Evolutionary conservation across 2,888 invertebrate species (phyloP), one percentile per base, ranked within the genome.

Genomic region (Pegoplata infirma): DNA sequence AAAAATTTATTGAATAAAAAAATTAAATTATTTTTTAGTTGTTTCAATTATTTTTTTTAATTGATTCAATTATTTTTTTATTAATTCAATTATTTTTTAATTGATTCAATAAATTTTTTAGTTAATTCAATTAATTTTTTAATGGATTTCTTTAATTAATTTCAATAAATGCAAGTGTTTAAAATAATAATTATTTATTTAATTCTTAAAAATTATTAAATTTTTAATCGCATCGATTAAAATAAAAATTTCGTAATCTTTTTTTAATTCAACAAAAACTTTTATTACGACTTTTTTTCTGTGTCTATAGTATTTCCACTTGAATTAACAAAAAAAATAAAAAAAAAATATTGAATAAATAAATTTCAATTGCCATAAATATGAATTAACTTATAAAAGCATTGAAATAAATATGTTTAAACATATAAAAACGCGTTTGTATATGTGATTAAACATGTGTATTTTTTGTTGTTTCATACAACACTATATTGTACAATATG

Each of bases 341-440:
- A 17, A 21, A 40, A 49, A 44, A 17, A 21, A 40, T n/a, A n/a
- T n/a, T n/a, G 3, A 36, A 51, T 55, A 68, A 59, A 71, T 59
- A 71, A 66, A 76, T 71, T 66, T 68, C 61, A 77, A 77, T 77
- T 73, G 77, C 49, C 49, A 67, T 73, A 73, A 73, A 73, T 72
- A 77, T 51, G 49, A 63, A 77, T 77, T 73, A 68, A 73, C 46
- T 63, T n/a, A 61, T 77, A 49, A 77, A 77, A 68, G 72, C 61
- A 73, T 77, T 73, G 21, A 77, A 67, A 56, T 68, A 49, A 40
- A 66, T 61, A 58, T 19, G 21, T 47, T 40, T 16, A 58, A 2
- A 47, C 25, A 49, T n/a, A 49, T 4, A 47, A 47, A n/a, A 19
- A 5, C 14, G 14, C 36, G 12, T 40, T n/a, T 25, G 25, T 53